Percentiles rank a stretch among this genome's conserved stretches.
These are phyloP conservation scores for Yponomeuta plumbellus DNA, from an alignment of 2,888 invertebrate species.

Conservation along the genomic window DNA sequence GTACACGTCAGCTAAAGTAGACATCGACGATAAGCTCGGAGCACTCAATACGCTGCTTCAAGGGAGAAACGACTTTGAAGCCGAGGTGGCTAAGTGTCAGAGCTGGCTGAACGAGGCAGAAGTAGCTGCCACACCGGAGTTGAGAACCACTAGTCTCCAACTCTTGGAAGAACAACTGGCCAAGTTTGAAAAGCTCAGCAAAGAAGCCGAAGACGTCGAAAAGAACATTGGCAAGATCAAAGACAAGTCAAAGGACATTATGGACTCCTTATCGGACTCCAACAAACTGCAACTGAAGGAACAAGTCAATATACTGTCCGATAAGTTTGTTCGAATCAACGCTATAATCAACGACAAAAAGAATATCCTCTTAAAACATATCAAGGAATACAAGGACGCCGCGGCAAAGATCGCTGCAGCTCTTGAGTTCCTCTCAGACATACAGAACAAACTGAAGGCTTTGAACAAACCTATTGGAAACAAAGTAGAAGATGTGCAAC, in stretches of 20 bases:
- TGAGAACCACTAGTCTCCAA: constrained; percentile 87
- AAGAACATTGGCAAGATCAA: constrained; percentile 84
- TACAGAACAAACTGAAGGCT: constrained; percentile 89
- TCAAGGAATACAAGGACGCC: constrained; percentile 88
- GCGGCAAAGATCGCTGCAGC: constrained; percentile 88
- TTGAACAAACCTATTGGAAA: constrained; percentile 91
- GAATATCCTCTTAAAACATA: constrained; percentile 83
- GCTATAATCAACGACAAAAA: constrained; percentile 86
- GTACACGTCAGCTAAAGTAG: constrained; percentile 83
- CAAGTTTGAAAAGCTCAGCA: constrained; percentile 88
- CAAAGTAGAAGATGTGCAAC: constrained; percentile 91
- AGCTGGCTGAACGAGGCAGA: constrained; percentile 95
- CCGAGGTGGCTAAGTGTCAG: constrained; percentile 85
- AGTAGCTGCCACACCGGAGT: constrained; percentile 87
- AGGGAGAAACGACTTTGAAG: constrained; percentile 88
- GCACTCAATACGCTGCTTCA: constrained; percentile 84
- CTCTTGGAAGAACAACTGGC: constrained; percentile 90
- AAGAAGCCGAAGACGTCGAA: constrained; percentile 83
- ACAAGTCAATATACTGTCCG: constrained; percentile 85
- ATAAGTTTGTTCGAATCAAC: constrained; percentile 85
- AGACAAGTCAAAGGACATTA: constrained; percentile 87
- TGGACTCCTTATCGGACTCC: constrained; percentile 88
- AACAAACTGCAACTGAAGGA: constrained; percentile 90
- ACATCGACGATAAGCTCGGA: constrained; percentile 83
- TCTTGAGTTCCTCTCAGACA: constrained; percentile 84